Conservation (phyloP, 2,113 vertebrate genomes). For the Strigops habroptila region DNA sequence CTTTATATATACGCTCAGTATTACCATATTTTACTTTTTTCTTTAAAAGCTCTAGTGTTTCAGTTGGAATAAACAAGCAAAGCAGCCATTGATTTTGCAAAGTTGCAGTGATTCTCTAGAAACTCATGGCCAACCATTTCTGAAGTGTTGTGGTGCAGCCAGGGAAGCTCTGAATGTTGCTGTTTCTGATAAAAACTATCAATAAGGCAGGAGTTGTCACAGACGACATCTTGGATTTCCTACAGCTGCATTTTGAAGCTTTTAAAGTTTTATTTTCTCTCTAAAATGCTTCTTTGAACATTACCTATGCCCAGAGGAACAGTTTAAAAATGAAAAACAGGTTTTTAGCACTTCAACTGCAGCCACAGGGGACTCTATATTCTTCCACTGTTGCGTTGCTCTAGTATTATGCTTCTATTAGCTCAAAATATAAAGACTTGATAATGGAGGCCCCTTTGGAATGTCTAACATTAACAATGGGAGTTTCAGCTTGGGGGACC, state of each 20-base stretch:
- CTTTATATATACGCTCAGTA: neutral
- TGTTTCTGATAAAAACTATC: slow-evolving; percentile 7
- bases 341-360: slow-evolving; percentile 52
- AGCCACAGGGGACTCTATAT: slow-evolving; percentile 44
- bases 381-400: slow-evolving; percentile 42
- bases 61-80: neutral
- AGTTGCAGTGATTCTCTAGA: neutral
- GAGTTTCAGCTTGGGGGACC: neutral
- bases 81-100: neutral
- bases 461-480: neutral
- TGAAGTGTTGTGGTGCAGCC: neutral
- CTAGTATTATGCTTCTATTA: slow-evolving; percentile 39
- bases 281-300: slow-evolving; percentile 56
- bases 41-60: neutral
- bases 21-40: neutral
- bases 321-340: slow-evolving; percentile 59
- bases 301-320: slow-evolving; percentile 56
- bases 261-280: slow-evolving; percentile 60
- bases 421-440: slow-evolving; percentile 37
- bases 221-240: slow-evolving; percentile 33
- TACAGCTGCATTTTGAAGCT: slow-evolving; percentile 46
- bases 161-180: neutral
- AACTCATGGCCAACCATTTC: neutral
- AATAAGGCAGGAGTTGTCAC: slow-evolving; percentile 25
- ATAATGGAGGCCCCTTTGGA: slow-evolving; percentile 5